phyloP scores from a whole-genome alignment of 2,797 vertebrate genomes.

The Propithecus deckenii region DNA sequence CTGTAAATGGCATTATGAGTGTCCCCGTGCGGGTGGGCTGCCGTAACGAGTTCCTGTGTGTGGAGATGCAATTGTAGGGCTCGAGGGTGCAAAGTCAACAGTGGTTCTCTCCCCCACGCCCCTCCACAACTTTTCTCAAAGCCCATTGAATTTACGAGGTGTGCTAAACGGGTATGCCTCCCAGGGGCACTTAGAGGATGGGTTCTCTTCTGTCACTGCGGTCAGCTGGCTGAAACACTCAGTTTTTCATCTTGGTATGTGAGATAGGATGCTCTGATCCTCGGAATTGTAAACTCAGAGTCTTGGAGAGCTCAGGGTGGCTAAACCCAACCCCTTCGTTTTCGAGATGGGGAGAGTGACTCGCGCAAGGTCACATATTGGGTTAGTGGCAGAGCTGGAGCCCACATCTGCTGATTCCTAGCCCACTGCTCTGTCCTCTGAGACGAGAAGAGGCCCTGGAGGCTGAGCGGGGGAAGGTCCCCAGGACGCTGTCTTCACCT shows the following conservation, averaged over 20 bases:
- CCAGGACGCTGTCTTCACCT: neutral
- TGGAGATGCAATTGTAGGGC: neutral
- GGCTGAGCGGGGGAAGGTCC: neutral
- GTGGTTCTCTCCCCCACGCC: neutral
- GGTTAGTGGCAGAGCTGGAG: neutral
- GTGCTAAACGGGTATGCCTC: neutral
- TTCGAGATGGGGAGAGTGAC: neutral
- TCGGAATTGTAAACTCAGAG: neutral
- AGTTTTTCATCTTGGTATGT: neutral
- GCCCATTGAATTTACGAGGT: fast-evolving
- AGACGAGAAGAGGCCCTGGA: neutral
- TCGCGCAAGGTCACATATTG: neutral
- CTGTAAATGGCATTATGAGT: neutral
- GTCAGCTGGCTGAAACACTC: neutral
- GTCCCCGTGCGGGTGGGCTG: fast-evolving
- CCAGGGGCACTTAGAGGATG: neutral
- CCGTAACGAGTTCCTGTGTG: neutral
- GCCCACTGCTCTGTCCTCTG: neutral
- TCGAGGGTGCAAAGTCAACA: neutral
- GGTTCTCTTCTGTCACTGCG: neutral
- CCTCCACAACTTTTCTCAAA: neutral
- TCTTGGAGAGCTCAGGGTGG: neutral
- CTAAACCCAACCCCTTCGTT: neutral
- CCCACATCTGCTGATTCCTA: neutral
- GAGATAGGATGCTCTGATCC: neutral